These are phyloP conservation scores for Leptosomus discolor DNA, from an alignment of 2,113 vertebrate species.

Conservation along the genomic window DNA sequence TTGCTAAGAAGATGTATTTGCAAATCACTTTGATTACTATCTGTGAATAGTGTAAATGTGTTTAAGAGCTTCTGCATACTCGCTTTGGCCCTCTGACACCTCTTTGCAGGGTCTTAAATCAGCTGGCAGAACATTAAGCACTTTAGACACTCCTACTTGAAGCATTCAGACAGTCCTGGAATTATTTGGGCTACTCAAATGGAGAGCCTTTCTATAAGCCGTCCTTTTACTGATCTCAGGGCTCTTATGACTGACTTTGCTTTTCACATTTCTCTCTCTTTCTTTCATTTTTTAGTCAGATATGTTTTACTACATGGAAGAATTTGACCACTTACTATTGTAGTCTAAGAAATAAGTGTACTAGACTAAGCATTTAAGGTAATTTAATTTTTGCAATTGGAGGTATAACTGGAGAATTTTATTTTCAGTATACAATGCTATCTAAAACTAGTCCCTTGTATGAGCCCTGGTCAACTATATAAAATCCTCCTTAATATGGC, in stretches of 20 bases:
- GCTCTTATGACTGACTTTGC: neutral
- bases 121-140: neutral
- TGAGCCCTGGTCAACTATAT: slow-evolving; percentile 66
- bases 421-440: slow-evolving; percentile 63
- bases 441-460: slow-evolving; percentile 52
- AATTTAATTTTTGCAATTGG: slow-evolving; percentile 70
- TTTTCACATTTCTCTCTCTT: slow-evolving; percentile 19
- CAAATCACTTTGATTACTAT: slow-evolving; percentile 8
- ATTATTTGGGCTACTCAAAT: neutral
- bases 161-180: neutral
- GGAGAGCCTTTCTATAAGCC: neutral
- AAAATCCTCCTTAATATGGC: slow-evolving; percentile 62
- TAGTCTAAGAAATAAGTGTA: slow-evolving; percentile 42
- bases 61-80: slow-evolving; percentile 10
- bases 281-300: slow-evolving; percentile 54
- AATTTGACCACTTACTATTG: slow-evolving; percentile 57
- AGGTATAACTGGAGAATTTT: slow-evolving; percentile 65
- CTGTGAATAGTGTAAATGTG: neutral
- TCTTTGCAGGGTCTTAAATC: neutral
- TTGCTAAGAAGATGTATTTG: slow-evolving; percentile 15
- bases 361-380: slow-evolving; percentile 64
- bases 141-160: neutral
- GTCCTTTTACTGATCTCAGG: slow-evolving; percentile 13
- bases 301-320: slow-evolving; percentile 31
- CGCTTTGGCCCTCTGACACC: neutral